phyloP scores from a whole-genome alignment of 92 coral and sea anemone species.

The Zoanthus gigantus region DNA sequence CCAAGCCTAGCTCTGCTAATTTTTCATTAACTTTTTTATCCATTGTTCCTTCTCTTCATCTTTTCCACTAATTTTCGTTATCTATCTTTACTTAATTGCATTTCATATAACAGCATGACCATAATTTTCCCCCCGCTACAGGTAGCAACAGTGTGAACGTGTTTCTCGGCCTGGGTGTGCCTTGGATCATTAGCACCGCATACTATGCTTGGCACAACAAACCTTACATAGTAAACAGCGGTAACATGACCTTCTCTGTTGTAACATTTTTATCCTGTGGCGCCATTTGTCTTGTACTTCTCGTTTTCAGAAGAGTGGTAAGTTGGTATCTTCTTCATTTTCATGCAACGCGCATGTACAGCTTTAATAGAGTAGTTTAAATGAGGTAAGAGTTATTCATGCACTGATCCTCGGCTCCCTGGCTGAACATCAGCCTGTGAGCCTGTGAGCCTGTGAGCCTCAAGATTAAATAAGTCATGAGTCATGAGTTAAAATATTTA shows the following conservation, averaged over 20 bases:
- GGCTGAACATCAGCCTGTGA: too few species aligned
- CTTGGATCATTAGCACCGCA: constrained; percentile 84
- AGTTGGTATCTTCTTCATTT: too few species aligned
- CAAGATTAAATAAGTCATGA: too few species aligned
- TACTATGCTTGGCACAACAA: constrained; percentile 81
- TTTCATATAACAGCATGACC: background rate
- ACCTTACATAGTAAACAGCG: constrained; percentile 70
- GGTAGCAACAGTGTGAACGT: constrained; percentile 95
- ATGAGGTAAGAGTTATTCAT: background rate
- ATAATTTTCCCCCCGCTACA: background rate
- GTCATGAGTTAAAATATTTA: too few species aligned
- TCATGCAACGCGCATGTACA: background rate
- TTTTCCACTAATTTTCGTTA: background rate
- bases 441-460: too few species aligned
- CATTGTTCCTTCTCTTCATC: background rate
- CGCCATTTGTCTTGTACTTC: constrained; percentile 63
- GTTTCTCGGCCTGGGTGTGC: constrained; percentile 90
- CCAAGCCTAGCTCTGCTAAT: too few species aligned
- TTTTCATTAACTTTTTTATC: too few species aligned
- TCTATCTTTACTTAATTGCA: background rate
- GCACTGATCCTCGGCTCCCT: background rate
- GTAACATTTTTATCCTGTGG: constrained; percentile 76
- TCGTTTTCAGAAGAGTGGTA: constrained; percentile 77
- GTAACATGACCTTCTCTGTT: constrained; percentile 83
- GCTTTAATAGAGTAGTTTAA: background rate